Evolutionary conservation across 2,888 invertebrate species (phyloP), one percentile per base, ranked within the genome.

Genomic region (Blastobasis lacticolella): DNA sequence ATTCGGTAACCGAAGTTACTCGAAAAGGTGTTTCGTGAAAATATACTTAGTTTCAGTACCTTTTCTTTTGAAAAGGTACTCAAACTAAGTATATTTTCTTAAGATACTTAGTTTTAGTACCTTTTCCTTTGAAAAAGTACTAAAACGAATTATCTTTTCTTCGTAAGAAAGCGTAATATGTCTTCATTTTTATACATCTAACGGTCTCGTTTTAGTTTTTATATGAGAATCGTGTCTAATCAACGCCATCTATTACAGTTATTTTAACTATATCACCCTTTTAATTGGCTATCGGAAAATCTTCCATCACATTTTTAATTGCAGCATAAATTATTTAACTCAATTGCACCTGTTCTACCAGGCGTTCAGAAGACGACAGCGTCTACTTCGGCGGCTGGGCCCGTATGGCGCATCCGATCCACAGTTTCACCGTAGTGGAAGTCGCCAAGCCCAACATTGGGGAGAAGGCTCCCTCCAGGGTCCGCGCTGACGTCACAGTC

Each of bases 301-400:
- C 23, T 23, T 23, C 23, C 23, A 23, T 23, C 3, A 23, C 23
- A 3, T 23, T 23, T 23, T 23, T 3, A 23, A 3, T 23, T 23
- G 23, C 23, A 23, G 23, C 23, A 23, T 23, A 23, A 46, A 37
- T 37, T 36, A 38, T 10, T 38, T 46, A 2, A n/a, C 47, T 46
- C 23, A 23, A 23, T 23, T 23, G 23, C 23, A 23, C 23, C 10
- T 37, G 4, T 44, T 48, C 54, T 48, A 54, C 54, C 67, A 94
- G 94, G 95, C 91, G 91, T 75, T 89, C 97, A 0, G 98, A 98
- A 88, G 96, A 97, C 73, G 93, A 90, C 0, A 92, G 91, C 50
- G 92, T 94, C 0, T 94, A 95, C 67, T 99, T 97, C 84, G 98
- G 98, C 9, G 99, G 99, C 2, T 99, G 99, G 99, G 98, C 99